Base-by-base conservation (phyloP, 2,888 invertebrate species). In the Lasioglossum lativentre region DNA sequence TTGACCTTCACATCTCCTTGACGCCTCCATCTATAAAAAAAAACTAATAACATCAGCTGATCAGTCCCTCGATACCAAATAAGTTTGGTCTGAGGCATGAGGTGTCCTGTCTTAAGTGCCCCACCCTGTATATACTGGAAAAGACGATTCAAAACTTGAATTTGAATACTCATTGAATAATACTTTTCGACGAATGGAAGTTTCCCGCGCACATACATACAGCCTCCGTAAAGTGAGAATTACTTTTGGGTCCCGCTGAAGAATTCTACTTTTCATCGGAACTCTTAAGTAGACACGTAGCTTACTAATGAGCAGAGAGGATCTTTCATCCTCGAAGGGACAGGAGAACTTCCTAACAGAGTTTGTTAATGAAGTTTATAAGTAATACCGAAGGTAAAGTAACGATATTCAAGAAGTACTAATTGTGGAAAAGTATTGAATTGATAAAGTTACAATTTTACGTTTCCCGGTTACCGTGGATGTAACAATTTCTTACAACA, bases 281-380 rank as follows among this genome's bases (percentile, higher is more conserved):
- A 68, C 34, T 68, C 66, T 23, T 38, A 68, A 68, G 66, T 68
- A 38, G 66, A 68, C 66, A 68, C 38, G 34, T 68, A 68, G 23
- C 34, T 68, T 68, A 38, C 66, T 68, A 68, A 68, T 68, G 66
- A 68, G 66, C 34, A 68, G 34, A 10, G 66, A 68, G 66, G 40
- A 70, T n/a, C 12, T 23, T 10, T 40, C n/a, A n/a, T 70, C n/a
- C 40, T 40, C 8, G 40, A 14, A 70, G 23, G n/a, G 70, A 70
- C 40, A 38, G 70, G n/a, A 40, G 19, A 70, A 70, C 5, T 70
- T 70, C 5, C 70, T 12, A 14, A n/a, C 70, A n/a, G 38, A 70
- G 70, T 70, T 40, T 70, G 70, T n/a, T 70, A 70, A 70, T 23
- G 40, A 70, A 38, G 38, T 68, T 68, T 68, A 19, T 34, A 68